A percentile compares a stretch with the other conserved stretches of the same genome.
Conservation (phyloP, 2,797 vertebrate species). For the Graptemys geographica region DNA sequence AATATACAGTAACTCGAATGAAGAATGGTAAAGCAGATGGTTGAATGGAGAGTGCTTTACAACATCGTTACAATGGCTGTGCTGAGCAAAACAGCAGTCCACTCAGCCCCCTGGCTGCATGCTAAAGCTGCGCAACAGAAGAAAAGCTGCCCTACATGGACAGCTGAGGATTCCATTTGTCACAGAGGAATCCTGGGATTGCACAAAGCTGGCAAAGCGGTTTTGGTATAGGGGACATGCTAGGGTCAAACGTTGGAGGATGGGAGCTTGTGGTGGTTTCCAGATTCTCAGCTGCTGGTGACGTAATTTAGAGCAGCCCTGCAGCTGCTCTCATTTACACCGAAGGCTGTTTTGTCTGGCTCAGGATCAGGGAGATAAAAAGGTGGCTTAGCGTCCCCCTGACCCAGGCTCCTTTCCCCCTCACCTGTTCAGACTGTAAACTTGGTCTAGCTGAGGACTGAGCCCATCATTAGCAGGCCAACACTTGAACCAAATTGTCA, state of each 20-base stretch:
- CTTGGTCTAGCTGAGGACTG: background rate
- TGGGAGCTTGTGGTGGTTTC: background rate
- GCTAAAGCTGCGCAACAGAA: background rate
- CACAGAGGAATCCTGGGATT: background rate
- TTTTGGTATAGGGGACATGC: background rate
- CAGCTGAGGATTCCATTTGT: background rate
- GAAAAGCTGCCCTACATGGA: background rate
- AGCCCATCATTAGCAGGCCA: background rate
- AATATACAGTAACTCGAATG: background rate
- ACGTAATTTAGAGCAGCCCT: background rate
- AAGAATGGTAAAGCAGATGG: background rate
- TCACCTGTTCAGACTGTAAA: background rate
- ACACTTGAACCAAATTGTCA: background rate
- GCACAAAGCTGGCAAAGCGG: background rate
- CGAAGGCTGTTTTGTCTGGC: background rate
- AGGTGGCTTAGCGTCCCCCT: background rate
- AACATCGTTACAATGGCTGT: background rate
- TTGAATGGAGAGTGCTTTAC: background rate
- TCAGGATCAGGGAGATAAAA: background rate
- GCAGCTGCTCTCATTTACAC: background rate
- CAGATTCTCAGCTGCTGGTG: background rate
- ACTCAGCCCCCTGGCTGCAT: background rate
- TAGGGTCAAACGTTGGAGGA: background rate
- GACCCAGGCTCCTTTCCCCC: background rate
- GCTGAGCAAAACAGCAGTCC: background rate